These are phyloP conservation scores for Linurgus olivaceus DNA, from an alignment of 2,797 vertebrate species.

Conservation along the genomic window DNA sequence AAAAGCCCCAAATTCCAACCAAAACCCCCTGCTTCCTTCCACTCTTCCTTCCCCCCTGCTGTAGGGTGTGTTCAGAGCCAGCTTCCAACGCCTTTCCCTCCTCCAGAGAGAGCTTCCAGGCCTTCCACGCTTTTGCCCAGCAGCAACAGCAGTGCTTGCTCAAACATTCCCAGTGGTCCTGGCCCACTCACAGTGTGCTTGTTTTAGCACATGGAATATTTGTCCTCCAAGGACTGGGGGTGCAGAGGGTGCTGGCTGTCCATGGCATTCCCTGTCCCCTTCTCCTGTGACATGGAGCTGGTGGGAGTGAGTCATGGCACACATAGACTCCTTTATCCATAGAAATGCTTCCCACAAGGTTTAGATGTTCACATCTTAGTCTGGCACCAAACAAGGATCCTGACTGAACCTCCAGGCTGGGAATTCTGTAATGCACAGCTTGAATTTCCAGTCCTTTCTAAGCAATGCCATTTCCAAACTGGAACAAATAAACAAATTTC, in stretches of 20 bases:
- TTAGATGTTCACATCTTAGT: background rate
- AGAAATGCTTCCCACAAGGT: background rate
- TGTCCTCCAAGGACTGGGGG: background rate
- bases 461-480: fast-evolving
- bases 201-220: fast-evolving
- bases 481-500: background rate
- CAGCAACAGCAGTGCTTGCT: fast-evolving
- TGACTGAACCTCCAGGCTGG: background rate
- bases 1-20: background rate
- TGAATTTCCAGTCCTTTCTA: background rate
- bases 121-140: background rate
- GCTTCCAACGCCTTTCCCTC: fast-evolving
- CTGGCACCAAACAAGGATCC: background rate
- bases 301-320: fast-evolving
- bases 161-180: background rate
- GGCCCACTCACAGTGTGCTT: fast-evolving
- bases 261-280: background rate
- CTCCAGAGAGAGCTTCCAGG: background rate
- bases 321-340: fast-evolving
- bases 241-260: background rate
- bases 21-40: background rate
- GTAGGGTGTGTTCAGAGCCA: fast-evolving
- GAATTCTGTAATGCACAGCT: background rate
- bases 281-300: fast-evolving
- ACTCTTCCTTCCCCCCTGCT: background rate